Conservation (phyloP, 2,113 vertebrate species). For the Ardeotis arabs region DNA sequence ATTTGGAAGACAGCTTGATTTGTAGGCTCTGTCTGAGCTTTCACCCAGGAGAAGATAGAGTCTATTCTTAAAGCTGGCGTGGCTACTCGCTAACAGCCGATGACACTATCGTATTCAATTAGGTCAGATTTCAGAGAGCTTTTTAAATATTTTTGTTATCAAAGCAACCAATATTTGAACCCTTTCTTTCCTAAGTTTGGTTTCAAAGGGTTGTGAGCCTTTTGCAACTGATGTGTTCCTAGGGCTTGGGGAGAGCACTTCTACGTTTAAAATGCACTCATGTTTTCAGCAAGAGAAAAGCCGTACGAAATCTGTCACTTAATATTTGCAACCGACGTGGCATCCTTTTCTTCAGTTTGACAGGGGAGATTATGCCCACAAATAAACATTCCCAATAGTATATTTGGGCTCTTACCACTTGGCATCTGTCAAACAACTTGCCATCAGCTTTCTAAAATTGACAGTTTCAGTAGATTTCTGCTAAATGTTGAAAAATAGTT, state of each 20-base stretch:
- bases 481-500: conserved; percentile 68
- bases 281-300: neutral
- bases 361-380: conserved; percentile 53
- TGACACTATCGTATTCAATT: neutral
- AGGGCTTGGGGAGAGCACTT: neutral
- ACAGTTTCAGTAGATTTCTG: conserved; percentile 66
- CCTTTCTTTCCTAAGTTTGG: neutral
- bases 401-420: conserved; percentile 64
- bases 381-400: conserved; percentile 71
- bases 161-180: neutral
- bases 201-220: neutral
- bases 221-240: neutral
- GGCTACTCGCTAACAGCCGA: neutral
- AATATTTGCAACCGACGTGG: conserved; percentile 13
- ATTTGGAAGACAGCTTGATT: neutral
- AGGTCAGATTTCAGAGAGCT: neutral
- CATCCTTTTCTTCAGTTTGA: conserved; percentile 57
- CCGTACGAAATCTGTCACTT: conserved; percentile 47
- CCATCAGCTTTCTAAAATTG: conserved; percentile 67
- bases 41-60: neutral
- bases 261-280: neutral
- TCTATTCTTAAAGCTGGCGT: neutral
- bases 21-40: neutral
- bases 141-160: neutral
- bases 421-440: conserved; percentile 70